Base-by-base conservation (phyloP, 2,888 invertebrate genomes). In the Mongoloraphidia duomilia region DNA sequence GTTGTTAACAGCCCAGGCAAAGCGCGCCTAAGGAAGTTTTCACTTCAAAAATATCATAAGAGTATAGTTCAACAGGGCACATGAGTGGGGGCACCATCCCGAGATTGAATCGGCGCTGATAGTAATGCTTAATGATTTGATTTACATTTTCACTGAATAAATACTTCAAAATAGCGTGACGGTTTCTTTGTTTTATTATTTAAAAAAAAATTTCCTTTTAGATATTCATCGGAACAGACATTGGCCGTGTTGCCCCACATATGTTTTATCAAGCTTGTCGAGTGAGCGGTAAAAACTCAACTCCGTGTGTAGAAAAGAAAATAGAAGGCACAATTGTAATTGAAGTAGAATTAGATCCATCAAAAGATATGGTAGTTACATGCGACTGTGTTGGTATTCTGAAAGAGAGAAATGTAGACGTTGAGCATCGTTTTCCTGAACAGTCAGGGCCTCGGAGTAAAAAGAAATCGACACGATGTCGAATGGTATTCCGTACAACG, bases 221-320 rank as follows among this genome's bases (percentile, higher is more conserved):
- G 78, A 80, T 86, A 47, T 95, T 89, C 65, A 92, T 95, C 61
- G 95, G 94, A 37, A 90, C 89, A 13, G 94, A 95, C 65, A 77
- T 86, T 44, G 94, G 92, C 0, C 80, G 88, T 51, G 88, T 91
- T 8, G 82, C 85, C 8, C 95, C 95, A 0, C 96, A 96, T 67
- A 92, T 95, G 82, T 95, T 95, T 69, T 96, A 96, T 71, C 94
- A 95, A 67, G 93, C 95, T 3, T 95, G 95, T 63, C 84, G 91
- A 54, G 95, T 96, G 1, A 88, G 89, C 51, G 95, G 96, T 6
- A 96, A 96, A 70, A 95, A 93, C 68, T 93, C 94, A 9, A 94
- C 93, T 2, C 87, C 89, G 0, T 94, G 94, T 69, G 74, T 79
- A 53, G 93, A 94, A 66, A 80, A 83, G 56, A 91, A 90, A 64